Evolutionary conservation across 2,113 vertebrate species (phyloP).

Genomic region (Rhynchomys soricoides): DNA sequence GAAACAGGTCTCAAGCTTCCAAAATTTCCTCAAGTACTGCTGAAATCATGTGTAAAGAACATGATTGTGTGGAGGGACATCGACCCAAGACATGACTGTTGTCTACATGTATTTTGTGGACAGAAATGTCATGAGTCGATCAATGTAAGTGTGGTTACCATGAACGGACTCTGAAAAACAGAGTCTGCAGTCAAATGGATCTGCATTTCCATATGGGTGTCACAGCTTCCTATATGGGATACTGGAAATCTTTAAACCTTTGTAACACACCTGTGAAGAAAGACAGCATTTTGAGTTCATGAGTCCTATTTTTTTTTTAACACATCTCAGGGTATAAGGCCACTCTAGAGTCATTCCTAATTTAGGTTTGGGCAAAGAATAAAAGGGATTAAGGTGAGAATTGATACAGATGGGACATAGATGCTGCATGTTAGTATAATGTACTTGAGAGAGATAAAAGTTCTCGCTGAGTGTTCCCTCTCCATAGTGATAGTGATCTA

Average conservation of each 20-base stretch:
- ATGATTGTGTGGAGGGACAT: neutral
- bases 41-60: neutral
- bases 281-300: neutral
- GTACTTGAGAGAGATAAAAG: neutral
- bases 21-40: neutral
- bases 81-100: neutral
- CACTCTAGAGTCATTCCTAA: neutral
- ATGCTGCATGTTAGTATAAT: neutral
- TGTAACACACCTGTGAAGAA: neutral
- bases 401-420: neutral
- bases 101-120: neutral
- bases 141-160: neutral
- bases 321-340: neutral
- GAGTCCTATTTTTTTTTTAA: neutral
- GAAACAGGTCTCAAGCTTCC: neutral
- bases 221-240: neutral
- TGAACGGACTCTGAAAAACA: neutral
- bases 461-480: neutral
- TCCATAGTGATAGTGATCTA: neutral
- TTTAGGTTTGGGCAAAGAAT: neutral
- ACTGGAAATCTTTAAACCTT: neutral
- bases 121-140: neutral
- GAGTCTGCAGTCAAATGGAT: neutral
- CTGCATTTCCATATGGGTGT: neutral
- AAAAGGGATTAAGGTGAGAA: neutral